phyloP scores from a whole-genome alignment of 2,797 vertebrate species.

The Bovichtus variegatus region DNA sequence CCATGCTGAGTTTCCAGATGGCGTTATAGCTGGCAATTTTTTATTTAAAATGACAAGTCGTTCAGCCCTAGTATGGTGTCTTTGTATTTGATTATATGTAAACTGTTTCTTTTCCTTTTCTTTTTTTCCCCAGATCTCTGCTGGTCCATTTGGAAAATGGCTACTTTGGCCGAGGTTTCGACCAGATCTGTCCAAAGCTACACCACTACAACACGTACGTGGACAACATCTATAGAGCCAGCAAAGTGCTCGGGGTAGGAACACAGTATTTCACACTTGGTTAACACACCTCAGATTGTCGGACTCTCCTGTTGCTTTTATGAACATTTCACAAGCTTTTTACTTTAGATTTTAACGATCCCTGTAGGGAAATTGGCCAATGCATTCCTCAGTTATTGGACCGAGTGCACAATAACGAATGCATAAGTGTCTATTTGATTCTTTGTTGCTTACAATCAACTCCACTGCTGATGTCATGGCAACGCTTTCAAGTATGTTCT shows the following conservation, averaged over 20 bases:
- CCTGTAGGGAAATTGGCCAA: background rate
- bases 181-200: constrained; percentile 86
- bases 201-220: constrained; percentile 83
- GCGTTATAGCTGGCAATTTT: background rate
- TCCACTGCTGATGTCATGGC: constrained; percentile 71
- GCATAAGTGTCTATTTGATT: constrained; percentile 10
- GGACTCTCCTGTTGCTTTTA: background rate
- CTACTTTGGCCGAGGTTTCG: constrained; percentile 81
- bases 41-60: background rate
- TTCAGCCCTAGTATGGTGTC: background rate
- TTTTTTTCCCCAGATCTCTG: constrained; percentile 69
- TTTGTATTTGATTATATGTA: background rate
- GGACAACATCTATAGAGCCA: constrained; percentile 87
- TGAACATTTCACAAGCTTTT: background rate
- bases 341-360: constrained; percentile 6
- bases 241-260: constrained; percentile 87
- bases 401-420: constrained; percentile 10
- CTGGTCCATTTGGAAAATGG: constrained; percentile 87
- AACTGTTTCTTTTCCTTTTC: background rate
- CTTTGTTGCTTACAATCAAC: constrained; percentile 11
- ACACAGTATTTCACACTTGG: constrained; percentile 19
- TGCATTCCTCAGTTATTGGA: background rate
- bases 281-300: background rate
- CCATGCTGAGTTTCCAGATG: background rate
- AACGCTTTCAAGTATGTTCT: constrained; percentile 80